Conservation (phyloP, 1,140 invertebrate species). For the Drosophila kikkawai region DNA sequence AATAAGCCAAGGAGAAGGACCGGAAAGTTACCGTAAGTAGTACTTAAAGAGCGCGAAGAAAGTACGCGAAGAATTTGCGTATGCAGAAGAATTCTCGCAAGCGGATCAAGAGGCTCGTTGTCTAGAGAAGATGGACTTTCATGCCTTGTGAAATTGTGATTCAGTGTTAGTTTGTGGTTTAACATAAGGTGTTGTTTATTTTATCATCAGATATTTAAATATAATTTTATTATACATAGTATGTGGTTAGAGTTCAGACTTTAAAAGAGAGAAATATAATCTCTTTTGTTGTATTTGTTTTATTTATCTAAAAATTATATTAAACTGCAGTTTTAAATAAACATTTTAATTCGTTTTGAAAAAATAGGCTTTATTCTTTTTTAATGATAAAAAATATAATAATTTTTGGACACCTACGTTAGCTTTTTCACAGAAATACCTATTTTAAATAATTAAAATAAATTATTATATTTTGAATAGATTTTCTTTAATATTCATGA, state of each 20-base stretch:
- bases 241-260: too few relatives aligned
- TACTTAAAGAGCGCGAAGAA: background rate
- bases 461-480: background rate
- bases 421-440: background rate
- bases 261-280: too few relatives aligned
- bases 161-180: background rate
- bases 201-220: too few relatives aligned
- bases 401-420: background rate
- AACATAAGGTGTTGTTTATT: background rate
- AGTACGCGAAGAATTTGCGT: background rate
- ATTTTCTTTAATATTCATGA: background rate
- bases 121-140: too few relatives aligned
- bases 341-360: too few relatives aligned
- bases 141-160: background rate
- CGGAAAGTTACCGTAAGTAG: constrained; percentile 21
- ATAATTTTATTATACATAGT: too few relatives aligned
- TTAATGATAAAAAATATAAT: too few relatives aligned
- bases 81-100: background rate
- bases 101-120: background rate
- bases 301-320: too few relatives aligned
- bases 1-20: constrained; percentile 8
- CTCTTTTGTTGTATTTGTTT: too few relatives aligned
- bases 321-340: too few relatives aligned
- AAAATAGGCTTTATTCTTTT: too few relatives aligned
- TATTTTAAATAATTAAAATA: background rate